Evolutionary conservation across 1,140 invertebrate genomes (phyloP).

Genomic region (Musca domestica): DNA sequence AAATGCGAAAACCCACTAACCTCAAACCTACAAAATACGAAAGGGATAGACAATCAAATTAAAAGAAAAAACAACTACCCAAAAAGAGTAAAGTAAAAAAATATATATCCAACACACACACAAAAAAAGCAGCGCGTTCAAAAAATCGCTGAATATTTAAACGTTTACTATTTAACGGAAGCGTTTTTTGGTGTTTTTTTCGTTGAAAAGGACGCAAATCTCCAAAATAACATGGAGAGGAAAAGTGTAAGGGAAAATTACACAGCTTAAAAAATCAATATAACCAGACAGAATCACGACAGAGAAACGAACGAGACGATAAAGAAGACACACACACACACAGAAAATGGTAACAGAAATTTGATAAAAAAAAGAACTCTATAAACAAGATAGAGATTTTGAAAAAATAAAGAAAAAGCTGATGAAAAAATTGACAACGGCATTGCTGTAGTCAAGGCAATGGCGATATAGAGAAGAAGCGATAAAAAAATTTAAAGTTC

Average conservation of each 20-base stretch:
- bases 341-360: not conserved
- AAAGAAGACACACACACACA: too few relatives aligned
- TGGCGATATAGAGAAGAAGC: not conserved
- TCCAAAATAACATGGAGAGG: not conserved
- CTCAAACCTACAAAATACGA: too few relatives aligned
- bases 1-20: too few relatives aligned
- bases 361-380: not conserved
- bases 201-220: not conserved
- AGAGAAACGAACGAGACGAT: too few relatives aligned
- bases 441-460: not conserved
- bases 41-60: too few relatives aligned
- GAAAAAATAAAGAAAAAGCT: too few relatives aligned
- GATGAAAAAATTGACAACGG: conserved; percentile 12
- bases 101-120: not conserved
- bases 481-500: not conserved
- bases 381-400: too few relatives aligned
- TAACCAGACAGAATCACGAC: conserved; percentile 1
- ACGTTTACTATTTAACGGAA: conserved; percentile 4
- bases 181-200: not conserved
- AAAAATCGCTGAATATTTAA: not conserved
- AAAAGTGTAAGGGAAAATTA: not conserved
- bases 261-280: conserved; percentile 19
- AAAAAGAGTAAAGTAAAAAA: too few relatives aligned
- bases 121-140: not conserved
- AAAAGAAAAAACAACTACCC: too few relatives aligned